Percentiles rank a stretch among this genome's conserved stretches.
These are phyloP conservation scores for Lithodes maja DNA, from an alignment of 2,888 invertebrate species.

Conservation along the genomic window DNA sequence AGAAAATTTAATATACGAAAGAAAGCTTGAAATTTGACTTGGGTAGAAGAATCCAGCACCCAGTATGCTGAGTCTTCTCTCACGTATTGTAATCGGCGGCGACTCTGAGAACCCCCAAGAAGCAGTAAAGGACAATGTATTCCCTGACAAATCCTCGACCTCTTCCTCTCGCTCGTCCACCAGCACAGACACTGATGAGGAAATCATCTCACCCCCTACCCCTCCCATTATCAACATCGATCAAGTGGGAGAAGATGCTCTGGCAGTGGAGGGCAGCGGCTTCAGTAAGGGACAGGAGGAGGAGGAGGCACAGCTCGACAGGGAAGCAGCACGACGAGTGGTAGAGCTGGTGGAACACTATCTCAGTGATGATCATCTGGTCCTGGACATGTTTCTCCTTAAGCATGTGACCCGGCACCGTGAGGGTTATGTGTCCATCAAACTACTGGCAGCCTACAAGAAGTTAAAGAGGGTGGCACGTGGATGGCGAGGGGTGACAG, in stretches of 20 bases:
- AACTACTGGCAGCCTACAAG: conserved; percentile 95
- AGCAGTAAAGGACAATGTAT: not conserved
- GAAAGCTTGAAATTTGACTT: not conserved
- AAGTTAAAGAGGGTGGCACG: conserved; percentile 94
- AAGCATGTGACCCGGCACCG: conserved; percentile 96
- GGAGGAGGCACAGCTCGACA: conserved; percentile 18
- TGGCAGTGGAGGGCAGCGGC: conserved; percentile 18
- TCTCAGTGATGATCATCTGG: conserved; percentile 95
- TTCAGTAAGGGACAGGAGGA: not conserved
- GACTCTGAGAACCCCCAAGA: not conserved
- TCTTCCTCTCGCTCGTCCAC: not conserved
- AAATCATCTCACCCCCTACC: not conserved
- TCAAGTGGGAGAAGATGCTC: conserved; percentile 42
- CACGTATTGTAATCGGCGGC: not conserved
- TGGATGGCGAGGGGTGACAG: conserved; percentile 94
- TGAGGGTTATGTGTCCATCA: conserved; percentile 95
- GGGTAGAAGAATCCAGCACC: conserved; percentile 27
- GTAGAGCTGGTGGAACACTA: conserved; percentile 87
- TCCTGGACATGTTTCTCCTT: conserved; percentile 94
- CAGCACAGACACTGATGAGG: conserved; percentile 29
- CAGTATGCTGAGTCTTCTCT: not conserved
- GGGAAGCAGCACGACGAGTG: conserved; percentile 54
- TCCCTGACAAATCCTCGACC: not conserved
- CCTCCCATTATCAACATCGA: conserved; percentile 50
- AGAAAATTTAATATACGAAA: too few species aligned